Percentiles rank a stretch among this genome's conserved stretches.
These are phyloP conservation scores for Melanotaenia pygmaea DNA, from an alignment of 2,797 vertebrate species.

Conservation along the genomic window DNA sequence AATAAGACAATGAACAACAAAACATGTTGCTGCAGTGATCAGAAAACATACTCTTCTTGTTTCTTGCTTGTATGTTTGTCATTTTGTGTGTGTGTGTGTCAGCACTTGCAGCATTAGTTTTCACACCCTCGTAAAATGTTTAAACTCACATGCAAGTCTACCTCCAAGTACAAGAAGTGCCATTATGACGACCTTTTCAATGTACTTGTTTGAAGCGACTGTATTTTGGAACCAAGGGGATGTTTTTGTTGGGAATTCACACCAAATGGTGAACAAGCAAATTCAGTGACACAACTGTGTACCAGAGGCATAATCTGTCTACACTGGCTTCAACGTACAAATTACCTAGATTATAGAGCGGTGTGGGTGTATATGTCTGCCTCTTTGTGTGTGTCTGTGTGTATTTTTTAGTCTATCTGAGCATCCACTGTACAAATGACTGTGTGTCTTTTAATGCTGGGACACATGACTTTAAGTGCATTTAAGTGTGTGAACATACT, in stretches of 20 bases:
- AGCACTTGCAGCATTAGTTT: slow-evolving; percentile 38
- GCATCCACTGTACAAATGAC: slow-evolving; percentile 21
- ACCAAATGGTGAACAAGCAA: slow-evolving; percentile 43
- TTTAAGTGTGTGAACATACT: slow-evolving; percentile 2
- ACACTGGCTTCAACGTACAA: slow-evolving; percentile 76
- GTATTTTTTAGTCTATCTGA: slow-evolving; percentile 38
- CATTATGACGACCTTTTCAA: slow-evolving; percentile 31
- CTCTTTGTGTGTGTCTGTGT: slow-evolving; percentile 26
- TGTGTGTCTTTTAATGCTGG: slow-evolving; percentile 25
- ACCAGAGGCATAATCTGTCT: slow-evolving; percentile 76
- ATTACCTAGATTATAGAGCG: slow-evolving; percentile 82
- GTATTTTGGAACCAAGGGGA: slow-evolving; percentile 47
- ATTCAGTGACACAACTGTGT: slow-evolving; percentile 57
- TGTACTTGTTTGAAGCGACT: slow-evolving; percentile 36
- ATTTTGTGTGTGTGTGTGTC: neutral
- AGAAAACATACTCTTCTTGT: slow-evolving; percentile 34
- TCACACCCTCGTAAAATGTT: slow-evolving; percentile 48
- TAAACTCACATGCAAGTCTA: slow-evolving; percentile 17
- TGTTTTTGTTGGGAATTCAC: slow-evolving; percentile 61
- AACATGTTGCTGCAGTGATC: slow-evolving; percentile 33
- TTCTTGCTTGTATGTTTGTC: slow-evolving; percentile 28
- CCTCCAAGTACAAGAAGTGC: slow-evolving; percentile 19
- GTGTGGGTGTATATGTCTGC: slow-evolving; percentile 51
- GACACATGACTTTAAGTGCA: slow-evolving; percentile 22
- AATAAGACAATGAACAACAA: neutral